phyloP scores from a whole-genome alignment of 1,140 invertebrate genomes.

The Maconellicoccus hirsutus region DNA sequence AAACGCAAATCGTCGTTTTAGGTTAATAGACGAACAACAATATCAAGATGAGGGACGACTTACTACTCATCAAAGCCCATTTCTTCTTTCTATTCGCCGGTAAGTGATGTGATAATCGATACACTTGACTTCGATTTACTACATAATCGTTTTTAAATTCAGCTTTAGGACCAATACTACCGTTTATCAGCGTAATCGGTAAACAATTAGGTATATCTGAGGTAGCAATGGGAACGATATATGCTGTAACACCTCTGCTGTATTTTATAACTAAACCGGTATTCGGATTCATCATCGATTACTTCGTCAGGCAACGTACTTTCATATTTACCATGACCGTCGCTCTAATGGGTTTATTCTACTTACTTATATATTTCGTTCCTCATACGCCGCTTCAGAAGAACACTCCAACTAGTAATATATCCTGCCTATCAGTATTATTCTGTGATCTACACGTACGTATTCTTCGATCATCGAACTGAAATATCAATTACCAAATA shows the following conservation, averaged over 20 bases:
- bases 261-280: constrained; percentile 59
- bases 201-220: constrained; percentile 61
- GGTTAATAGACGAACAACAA: background rate
- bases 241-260: constrained; percentile 51
- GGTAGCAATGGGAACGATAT: constrained; percentile 56
- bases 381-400: constrained; percentile 35
- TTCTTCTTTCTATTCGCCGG: constrained; percentile 72
- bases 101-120: constrained; percentile 37
- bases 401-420: constrained; percentile 30
- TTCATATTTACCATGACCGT: constrained; percentile 54
- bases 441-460: constrained; percentile 33
- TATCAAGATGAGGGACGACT: constrained; percentile 38
- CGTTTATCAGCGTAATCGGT: constrained; percentile 58
- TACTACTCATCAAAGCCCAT: constrained; percentile 65
- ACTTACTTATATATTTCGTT: constrained; percentile 50
- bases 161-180: constrained; percentile 65
- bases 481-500: background rate
- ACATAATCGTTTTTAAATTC: constrained; percentile 31
- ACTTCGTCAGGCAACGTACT: constrained; percentile 48
- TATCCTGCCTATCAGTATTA: constrained; percentile 31
- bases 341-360: constrained; percentile 46
- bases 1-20: too few species aligned
- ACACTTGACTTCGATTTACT: too few species aligned
- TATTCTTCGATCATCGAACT: background rate
- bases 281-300: constrained; percentile 57